Conservation (phyloP, 2,797 vertebrate species). For the Hyperoplus lanceolatus region DNA sequence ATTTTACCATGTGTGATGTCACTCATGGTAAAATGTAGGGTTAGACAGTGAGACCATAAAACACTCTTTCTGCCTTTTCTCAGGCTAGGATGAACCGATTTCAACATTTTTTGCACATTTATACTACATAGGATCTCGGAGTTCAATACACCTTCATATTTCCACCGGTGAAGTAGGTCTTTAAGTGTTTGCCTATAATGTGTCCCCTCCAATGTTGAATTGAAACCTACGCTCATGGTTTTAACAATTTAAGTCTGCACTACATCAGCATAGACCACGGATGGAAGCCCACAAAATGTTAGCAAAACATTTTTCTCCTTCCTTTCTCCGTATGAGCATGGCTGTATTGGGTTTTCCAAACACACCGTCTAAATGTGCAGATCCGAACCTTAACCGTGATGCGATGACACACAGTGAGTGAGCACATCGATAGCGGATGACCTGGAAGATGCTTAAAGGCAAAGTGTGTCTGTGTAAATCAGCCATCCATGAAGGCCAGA, state of each 20-base stretch:
- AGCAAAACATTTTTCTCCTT: background rate
- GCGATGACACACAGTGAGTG: constrained; percentile 34
- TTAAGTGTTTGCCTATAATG: no score
- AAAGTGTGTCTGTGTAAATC: constrained; percentile 37
- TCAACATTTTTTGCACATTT: no score
- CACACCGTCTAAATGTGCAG: background rate
- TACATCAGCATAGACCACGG: background rate
- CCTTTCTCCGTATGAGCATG: background rate
- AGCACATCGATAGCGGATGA: constrained; percentile 68
- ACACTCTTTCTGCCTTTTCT: no score
- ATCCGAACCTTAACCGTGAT: constrained; percentile 13
- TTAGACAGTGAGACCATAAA: no score
- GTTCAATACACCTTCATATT: no score
- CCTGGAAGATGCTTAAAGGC: constrained; percentile 64
- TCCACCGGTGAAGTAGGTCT: no score
- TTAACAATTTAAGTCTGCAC: background rate
- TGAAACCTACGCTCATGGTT: no score
- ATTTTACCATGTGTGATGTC: no score
- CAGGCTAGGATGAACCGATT: no score
- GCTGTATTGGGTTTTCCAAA: background rate
- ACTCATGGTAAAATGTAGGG: no score
- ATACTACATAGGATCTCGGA: no score
- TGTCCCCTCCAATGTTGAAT: no score
- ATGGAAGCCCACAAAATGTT: background rate
- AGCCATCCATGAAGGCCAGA: constrained; percentile 72